Percentiles rank a stretch among this genome's conserved stretches.
Conservation (phyloP, 2,888 invertebrate genomes). For the Melanargia galathea region DNA sequence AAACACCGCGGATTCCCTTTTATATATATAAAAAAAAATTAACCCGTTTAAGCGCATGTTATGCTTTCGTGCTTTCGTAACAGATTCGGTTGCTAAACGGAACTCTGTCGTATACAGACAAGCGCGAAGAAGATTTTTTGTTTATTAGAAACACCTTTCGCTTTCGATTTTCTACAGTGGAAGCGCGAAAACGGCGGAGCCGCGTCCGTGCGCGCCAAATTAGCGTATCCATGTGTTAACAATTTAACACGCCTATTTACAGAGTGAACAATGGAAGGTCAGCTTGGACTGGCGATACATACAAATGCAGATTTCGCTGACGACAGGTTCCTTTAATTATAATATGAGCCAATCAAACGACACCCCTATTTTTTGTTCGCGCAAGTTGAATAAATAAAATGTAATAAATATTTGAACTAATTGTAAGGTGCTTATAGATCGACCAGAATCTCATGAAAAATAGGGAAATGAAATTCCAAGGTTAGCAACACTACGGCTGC, state of each 20-base stretch:
- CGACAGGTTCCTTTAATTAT: constrained; percentile 41
- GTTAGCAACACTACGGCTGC: no score
- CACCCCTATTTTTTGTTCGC: not conserved
- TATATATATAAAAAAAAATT: not conserved
- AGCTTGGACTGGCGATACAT: constrained; percentile 58
- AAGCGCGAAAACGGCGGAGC: constrained; percentile 61
- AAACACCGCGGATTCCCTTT: constrained; percentile 22
- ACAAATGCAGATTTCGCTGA: constrained; percentile 56
- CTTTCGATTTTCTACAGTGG: constrained; percentile 61
- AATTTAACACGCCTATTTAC: constrained; percentile 61
- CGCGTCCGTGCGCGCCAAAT: constrained; percentile 62
- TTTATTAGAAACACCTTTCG: constrained; percentile 51
- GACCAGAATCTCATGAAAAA: no score
- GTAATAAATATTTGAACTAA: no score
- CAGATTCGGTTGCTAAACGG: constrained; percentile 54
- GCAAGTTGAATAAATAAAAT: no score
- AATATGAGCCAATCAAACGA: constrained; percentile 10
- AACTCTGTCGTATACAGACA: constrained; percentile 41
- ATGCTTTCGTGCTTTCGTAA: constrained; percentile 46
- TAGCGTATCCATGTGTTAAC: constrained; percentile 72
- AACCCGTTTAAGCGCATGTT: constrained; percentile 2
- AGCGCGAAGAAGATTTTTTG: constrained; percentile 30
- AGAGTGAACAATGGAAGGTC: constrained; percentile 77
- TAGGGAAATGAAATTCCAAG: no score
- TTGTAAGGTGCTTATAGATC: no score